Evolutionary conservation across 2,888 invertebrate genomes (phyloP).

Genomic region (Empis stercorea): DNA sequence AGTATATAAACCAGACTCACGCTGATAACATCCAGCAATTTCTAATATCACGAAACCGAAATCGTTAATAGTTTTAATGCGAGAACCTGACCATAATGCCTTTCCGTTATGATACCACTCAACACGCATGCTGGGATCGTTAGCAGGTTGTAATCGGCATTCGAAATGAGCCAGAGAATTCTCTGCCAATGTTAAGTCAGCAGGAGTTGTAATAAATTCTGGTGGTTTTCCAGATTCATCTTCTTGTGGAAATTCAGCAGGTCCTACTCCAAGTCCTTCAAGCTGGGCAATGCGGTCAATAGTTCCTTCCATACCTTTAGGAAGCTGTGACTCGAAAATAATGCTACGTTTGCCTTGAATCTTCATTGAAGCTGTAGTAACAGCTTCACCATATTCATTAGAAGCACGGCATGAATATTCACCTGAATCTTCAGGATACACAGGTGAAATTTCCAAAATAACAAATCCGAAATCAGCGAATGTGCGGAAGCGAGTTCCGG

Average conservation of each 20-base stretch:
- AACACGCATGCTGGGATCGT: constrained; percentile 85
- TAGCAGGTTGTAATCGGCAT: constrained; percentile 75
- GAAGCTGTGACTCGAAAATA: constrained; percentile 80
- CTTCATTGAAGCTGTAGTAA: constrained; percentile 78
- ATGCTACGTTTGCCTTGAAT: constrained; percentile 85
- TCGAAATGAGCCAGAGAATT: constrained; percentile 88
- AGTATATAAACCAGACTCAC: constrained; percentile 84
- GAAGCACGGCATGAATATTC: constrained; percentile 80
- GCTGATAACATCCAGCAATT: constrained; percentile 83
- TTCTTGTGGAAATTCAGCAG: constrained; percentile 54
- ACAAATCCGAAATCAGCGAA: constrained; percentile 98
- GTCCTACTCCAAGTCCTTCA: constrained; percentile 67
- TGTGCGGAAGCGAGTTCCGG: constrained; percentile 87
- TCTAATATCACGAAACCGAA: constrained; percentile 96
- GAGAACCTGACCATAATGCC: constrained; percentile 76
- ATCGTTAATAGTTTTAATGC: constrained; percentile 92
- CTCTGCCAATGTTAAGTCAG: constrained; percentile 71
- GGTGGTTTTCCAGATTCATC: constrained; percentile 79
- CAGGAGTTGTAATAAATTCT: constrained; percentile 77
- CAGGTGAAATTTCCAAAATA: constrained; percentile 92
- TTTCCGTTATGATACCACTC: constrained; percentile 98
- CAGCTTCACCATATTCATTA: constrained; percentile 83
- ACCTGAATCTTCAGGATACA: constrained; percentile 92
- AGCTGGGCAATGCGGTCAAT: constrained; percentile 86
- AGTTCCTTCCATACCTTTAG: constrained; percentile 86